Evolutionary conservation across 2,797 vertebrate genomes (phyloP).

Genomic region (Parauchenoglanis ngamensis): DNA sequence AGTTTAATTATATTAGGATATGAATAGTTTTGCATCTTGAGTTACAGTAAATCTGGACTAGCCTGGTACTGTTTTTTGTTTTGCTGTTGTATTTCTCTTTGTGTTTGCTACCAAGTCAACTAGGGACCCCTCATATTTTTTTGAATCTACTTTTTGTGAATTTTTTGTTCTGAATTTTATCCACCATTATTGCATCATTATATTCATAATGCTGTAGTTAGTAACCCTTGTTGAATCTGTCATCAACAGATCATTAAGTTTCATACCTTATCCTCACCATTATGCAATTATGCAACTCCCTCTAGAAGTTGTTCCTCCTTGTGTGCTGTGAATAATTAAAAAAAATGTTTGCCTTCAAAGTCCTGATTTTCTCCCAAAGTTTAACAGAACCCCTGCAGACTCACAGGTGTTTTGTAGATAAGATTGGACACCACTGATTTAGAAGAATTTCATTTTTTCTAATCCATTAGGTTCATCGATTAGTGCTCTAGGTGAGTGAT

Average conservation of each 20-base stretch:
- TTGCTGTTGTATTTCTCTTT: neutral
- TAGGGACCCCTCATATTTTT: neutral
- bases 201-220: neutral
- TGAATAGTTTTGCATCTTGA: neutral
- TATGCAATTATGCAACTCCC: neutral
- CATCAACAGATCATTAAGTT: neutral
- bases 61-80: neutral
- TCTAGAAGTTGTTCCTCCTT: neutral
- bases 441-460: neutral
- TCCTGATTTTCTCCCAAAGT: neutral
- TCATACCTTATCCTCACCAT: neutral
- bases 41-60: neutral
- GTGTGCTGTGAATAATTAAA: neutral
- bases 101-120: neutral
- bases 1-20: neutral
- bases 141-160: neutral
- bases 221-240: neutral
- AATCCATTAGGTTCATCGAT: neutral
- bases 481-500: too few relatives aligned
- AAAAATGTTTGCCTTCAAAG: neutral
- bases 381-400: conserved; percentile 3
- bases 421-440: neutral
- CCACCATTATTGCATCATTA: neutral
- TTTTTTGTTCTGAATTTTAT: neutral
- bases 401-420: neutral